Base-by-base conservation (phyloP, 2,888 invertebrate species). In the Ethmia dodecea region DNA sequence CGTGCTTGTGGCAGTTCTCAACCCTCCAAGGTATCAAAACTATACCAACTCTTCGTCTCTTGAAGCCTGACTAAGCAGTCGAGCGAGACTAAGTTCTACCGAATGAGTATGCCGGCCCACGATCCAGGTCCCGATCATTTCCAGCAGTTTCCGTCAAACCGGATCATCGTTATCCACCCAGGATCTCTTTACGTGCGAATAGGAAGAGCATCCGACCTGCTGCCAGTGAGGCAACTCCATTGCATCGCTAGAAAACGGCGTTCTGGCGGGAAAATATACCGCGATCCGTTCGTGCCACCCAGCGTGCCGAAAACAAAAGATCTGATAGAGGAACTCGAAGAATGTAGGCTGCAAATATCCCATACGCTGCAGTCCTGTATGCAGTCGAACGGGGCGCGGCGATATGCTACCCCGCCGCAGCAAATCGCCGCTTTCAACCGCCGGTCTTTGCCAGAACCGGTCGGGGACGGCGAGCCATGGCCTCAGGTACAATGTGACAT, bases 151-250 rank as follows among this genome's bases (percentile, higher is more conserved):
- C 92, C 93, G 54, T 91, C 94, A 0, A 92, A 94, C 55, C 92
- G 93, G 40, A 93, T 95, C 26, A 93, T 98, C 39, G 93, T 98
- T n/a, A 96, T 98, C 36, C 97, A 98, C 65, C 97, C 98, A 12
- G 98, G 98, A 5, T 98, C 97, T 0, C 89, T 94, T 30, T 93
- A 95, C 70, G 88, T 98, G 13, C 88, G 97, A 42, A 94, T 98
- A 62, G 98, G 98, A 1, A 84, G 95, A 52, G 97, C 97, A 1
- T 95, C 96, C 0, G 98, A 98, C 71, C 84, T 95, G 2, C 90
- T 94, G 63, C 98, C 98, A 6, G 89, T 93, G 35, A 93, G 93
- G 22, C 88, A 97, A 38, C 87, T 97, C 1, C 97, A 98, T 76
- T 95, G 94, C 29, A 90, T 96, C 37, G 96, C 95, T 0, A 89